phyloP scores from a whole-genome alignment of 2,113 vertebrate species.

The Corythornis cristatus region DNA sequence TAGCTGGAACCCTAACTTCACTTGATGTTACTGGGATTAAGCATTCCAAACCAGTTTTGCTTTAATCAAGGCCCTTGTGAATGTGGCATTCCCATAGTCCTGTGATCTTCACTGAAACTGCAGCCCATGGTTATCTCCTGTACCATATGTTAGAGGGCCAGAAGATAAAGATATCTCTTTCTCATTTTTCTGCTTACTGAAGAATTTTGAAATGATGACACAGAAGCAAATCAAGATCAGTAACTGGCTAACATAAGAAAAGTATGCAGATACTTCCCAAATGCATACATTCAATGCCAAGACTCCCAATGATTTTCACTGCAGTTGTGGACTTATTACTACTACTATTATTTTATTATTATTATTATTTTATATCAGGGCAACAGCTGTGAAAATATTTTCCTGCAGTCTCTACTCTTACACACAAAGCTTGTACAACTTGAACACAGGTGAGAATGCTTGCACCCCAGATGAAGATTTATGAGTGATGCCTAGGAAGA shows the following conservation, averaged over 20 bases:
- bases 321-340: neutral
- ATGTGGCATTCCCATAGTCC: fast-evolving
- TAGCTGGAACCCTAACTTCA: neutral
- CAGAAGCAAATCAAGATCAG: neutral
- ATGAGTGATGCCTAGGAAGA: neutral
- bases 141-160: neutral
- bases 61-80: neutral
- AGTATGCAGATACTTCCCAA: neutral
- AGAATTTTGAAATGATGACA: neutral
- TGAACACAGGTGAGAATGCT: neutral
- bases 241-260: neutral
- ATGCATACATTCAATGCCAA: neutral
- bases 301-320: neutral
- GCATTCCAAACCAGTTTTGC: neutral
- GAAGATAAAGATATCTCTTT: neutral
- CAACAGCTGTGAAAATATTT: neutral
- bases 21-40: neutral
- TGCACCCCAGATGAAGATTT: neutral
- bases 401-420: neutral
- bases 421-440: neutral
- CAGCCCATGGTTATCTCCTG: neutral
- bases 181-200: neutral
- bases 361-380: neutral
- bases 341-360: neutral
- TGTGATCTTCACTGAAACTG: neutral